Evolutionary conservation across 2,113 vertebrate species (phyloP).

Genomic region (Phrynosoma blainvillii): DNA sequence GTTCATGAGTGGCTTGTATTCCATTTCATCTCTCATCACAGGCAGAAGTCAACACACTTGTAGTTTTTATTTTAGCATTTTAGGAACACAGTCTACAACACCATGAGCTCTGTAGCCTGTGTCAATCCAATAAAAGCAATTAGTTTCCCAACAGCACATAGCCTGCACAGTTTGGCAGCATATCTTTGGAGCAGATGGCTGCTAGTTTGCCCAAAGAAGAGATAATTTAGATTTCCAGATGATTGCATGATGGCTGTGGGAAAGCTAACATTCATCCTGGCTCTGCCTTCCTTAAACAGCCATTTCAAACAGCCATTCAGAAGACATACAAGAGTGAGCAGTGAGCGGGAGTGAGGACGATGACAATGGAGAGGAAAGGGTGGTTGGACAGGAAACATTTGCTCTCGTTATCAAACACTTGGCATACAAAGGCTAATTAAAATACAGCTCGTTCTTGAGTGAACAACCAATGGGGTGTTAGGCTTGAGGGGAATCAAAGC

Average conservation of each 20-base stretch:
- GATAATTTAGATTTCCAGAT: constrained; percentile 79
- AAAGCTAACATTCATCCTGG: constrained; percentile 50
- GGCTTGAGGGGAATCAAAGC: constrained; percentile 27
- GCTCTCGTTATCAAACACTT: constrained; percentile 47
- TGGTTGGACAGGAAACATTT: constrained; percentile 14
- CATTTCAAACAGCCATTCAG: constrained; percentile 23
- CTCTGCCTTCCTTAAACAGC: constrained; percentile 47
- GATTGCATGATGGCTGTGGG: constrained; percentile 68
- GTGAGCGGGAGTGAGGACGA: fast-evolving
- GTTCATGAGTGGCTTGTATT: neutral
- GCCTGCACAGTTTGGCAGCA: constrained; percentile 66
- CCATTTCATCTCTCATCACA: constrained; percentile 17
- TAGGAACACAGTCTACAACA: constrained; percentile 42
- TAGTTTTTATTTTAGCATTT: constrained; percentile 43
- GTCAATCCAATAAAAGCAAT: constrained; percentile 70
- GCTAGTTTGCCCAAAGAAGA: constrained; percentile 65
- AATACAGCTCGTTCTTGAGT: neutral
- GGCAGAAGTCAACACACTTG: constrained; percentile 39
- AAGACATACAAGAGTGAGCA: fast-evolving
- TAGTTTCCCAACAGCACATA: constrained; percentile 67
- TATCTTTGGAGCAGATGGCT: constrained; percentile 78
- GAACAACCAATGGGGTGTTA: constrained; percentile 9
- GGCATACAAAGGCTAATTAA: constrained; percentile 30
- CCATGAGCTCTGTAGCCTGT: constrained; percentile 55
- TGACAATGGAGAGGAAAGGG: neutral